Percentiles rank a stretch among this genome's conserved stretches.
Conservation (phyloP, 2,888 invertebrate genomes). For the Philhelius pedissequus region DNA sequence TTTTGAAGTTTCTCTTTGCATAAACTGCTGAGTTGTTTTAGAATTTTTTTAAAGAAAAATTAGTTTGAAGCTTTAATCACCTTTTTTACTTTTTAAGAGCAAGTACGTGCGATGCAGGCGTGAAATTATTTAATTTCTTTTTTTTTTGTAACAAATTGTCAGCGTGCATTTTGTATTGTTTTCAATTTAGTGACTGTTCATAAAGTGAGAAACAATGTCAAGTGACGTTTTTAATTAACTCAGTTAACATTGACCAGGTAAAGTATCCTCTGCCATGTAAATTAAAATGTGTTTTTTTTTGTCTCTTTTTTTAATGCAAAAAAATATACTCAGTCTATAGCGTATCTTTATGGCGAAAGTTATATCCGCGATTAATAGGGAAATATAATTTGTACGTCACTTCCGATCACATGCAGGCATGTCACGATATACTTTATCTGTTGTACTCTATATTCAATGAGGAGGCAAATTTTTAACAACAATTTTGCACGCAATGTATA, state of each 20-base stretch:
- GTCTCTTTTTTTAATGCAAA: not conserved
- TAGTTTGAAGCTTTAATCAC: no score
- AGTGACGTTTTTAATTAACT: conserved; percentile 21
- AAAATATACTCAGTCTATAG: not conserved
- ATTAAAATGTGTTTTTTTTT: not conserved
- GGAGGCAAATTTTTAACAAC: no score
- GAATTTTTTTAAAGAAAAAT: no score
- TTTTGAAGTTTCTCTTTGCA: no score
- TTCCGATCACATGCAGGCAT: not conserved
- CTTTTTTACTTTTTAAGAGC: no score
- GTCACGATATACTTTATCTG: no score
- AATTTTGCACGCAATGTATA: no score
- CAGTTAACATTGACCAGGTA: not conserved
- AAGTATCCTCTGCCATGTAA: not conserved
- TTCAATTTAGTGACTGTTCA: not conserved
- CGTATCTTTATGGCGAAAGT: not conserved
- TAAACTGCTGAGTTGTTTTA: no score
- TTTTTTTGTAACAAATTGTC: not conserved
- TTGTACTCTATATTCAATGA: no score
- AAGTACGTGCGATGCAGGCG: no score
- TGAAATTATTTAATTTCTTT: no score
- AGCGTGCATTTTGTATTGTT: not conserved
- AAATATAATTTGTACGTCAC: not conserved
- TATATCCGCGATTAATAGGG: not conserved
- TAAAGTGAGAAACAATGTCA: conserved; percentile 17